These are phyloP conservation scores for Apocheima hispidaria DNA, from an alignment of 2,888 invertebrate genomes.

Conservation along the genomic window DNA sequence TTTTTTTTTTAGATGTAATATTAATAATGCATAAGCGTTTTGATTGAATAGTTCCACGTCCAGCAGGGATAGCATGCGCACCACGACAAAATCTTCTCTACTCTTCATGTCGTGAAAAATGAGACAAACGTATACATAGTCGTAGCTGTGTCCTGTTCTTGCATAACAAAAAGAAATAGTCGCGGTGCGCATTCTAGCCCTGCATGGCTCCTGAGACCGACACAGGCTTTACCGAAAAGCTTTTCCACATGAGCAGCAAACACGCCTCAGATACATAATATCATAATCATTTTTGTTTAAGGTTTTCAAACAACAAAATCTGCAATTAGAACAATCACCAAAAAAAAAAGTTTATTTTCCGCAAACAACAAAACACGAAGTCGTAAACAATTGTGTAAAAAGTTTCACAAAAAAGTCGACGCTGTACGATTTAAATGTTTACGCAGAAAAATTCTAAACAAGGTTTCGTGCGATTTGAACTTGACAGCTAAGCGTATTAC, in stretches of 20 bases:
- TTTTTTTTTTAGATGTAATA: too few relatives aligned
- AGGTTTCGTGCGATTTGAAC: slow-evolving; percentile 35
- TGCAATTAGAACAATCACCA: slow-evolving; percentile 55
- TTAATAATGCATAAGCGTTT: too few relatives aligned
- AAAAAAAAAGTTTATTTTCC: slow-evolving; percentile 47
- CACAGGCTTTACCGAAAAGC: slow-evolving; percentile 40
- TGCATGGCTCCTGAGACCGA: slow-evolving; percentile 22
- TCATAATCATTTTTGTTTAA: slow-evolving; percentile 52
- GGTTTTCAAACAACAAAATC: slow-evolving; percentile 51
- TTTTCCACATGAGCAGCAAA: slow-evolving; percentile 37
- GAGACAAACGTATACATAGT: too few relatives aligned
- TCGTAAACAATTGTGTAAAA: slow-evolving; percentile 31
- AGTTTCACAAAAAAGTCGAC: slow-evolving; percentile 29
- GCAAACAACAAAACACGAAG: slow-evolving; percentile 36
- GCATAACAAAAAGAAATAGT: too few relatives aligned
- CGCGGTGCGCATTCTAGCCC: too few relatives aligned
- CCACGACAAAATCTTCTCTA: too few relatives aligned
- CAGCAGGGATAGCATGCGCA: too few relatives aligned
- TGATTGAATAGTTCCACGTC: slow-evolving; percentile 10
- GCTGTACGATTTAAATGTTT: slow-evolving; percentile 21
- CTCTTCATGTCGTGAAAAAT: too few relatives aligned
- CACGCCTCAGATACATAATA: slow-evolving; percentile 49
- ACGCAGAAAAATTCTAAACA: slow-evolving; percentile 21
- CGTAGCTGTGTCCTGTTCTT: too few relatives aligned
- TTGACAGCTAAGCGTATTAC: slow-evolving; percentile 23